Evolutionary conservation across 2,888 invertebrate genomes (phyloP).

Genomic region (Lasioglossum vierecki): DNA sequence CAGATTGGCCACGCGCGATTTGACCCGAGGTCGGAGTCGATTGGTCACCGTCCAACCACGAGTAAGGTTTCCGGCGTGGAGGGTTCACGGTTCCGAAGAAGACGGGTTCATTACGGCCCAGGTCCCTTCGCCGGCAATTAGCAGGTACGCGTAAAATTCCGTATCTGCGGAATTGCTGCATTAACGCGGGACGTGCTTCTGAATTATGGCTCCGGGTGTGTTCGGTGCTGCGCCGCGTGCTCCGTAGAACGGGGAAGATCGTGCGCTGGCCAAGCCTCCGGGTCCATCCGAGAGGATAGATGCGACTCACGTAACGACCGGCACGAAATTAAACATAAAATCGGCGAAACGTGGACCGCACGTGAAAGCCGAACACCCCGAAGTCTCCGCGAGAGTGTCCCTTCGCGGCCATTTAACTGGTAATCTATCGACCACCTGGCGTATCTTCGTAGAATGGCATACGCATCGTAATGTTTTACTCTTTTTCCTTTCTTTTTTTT

Average conservation of each 20-base stretch:
- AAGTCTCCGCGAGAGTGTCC: constrained; percentile 13
- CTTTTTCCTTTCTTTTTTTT: not conserved
- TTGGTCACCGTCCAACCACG: not conserved
- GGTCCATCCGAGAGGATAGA: constrained; percentile 21
- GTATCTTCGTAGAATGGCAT: not conserved
- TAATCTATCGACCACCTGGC: constrained; percentile 20
- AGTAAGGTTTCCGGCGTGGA: not conserved
- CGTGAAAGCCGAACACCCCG: constrained; percentile 22
- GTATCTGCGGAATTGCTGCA: constrained; percentile 70
- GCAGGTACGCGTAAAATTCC: constrained; percentile 62
- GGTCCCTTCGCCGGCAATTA: constrained; percentile 59
- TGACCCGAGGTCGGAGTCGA: not conserved
- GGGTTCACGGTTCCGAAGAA: not conserved
- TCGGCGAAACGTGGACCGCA: constrained; percentile 57
- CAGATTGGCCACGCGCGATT: not conserved
- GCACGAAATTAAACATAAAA: constrained; percentile 67
- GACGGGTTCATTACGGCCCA: constrained; percentile 25
- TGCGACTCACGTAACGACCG: constrained; percentile 60
- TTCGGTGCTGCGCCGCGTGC: constrained; percentile 18
- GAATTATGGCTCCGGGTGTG: constrained; percentile 57
- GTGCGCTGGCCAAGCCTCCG: constrained; percentile 8
- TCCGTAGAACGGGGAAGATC: constrained; percentile 32
- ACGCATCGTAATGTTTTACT: not conserved
- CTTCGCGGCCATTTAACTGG: constrained; percentile 21
- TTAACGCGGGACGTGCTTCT: constrained; percentile 68